These are phyloP conservation scores for Lanistes nyassanus DNA, from an alignment of 1,140 invertebrate species.

Conservation along the genomic window DNA sequence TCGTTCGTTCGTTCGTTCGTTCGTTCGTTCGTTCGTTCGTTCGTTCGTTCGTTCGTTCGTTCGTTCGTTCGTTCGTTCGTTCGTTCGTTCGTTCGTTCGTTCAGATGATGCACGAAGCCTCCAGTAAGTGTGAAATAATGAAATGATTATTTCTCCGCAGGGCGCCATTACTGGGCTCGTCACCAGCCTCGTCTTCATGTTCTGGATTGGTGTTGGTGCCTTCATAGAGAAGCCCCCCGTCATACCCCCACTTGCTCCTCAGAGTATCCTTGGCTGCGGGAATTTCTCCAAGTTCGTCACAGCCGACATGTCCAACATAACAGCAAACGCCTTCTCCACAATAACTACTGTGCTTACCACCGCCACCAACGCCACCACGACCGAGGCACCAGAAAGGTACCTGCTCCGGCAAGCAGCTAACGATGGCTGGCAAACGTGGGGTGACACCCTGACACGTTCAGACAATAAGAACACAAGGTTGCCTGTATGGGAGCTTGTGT, in stretches of 20 bases:
- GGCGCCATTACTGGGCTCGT: conserved; percentile 82
- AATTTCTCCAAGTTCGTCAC: conserved; percentile 40
- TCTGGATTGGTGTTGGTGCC: conserved; percentile 87
- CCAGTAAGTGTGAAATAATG: no score
- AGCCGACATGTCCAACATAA: conserved; percentile 2
- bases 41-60: no score
- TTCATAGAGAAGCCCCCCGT: conserved; percentile 79
- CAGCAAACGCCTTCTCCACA: background rate
- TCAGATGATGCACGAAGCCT: background rate
- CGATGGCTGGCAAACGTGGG: no score
- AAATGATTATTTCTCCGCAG: conserved; percentile 65
- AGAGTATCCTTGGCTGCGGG: conserved; percentile 63
- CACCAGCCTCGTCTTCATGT: conserved; percentile 76
- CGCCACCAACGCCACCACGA: background rate
- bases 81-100: background rate
- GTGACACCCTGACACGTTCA: no score
- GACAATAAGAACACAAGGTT: no score
- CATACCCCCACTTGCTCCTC: conserved; percentile 65
- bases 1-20: no score
- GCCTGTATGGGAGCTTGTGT: background rate
- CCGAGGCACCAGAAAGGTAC: no score
- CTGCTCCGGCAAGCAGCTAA: no score
- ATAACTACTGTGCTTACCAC: conserved; percentile 15
- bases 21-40: no score
- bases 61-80: background rate